Conservation (phyloP, 2,888 invertebrate species). For the Spicauda simplicius region DNA sequence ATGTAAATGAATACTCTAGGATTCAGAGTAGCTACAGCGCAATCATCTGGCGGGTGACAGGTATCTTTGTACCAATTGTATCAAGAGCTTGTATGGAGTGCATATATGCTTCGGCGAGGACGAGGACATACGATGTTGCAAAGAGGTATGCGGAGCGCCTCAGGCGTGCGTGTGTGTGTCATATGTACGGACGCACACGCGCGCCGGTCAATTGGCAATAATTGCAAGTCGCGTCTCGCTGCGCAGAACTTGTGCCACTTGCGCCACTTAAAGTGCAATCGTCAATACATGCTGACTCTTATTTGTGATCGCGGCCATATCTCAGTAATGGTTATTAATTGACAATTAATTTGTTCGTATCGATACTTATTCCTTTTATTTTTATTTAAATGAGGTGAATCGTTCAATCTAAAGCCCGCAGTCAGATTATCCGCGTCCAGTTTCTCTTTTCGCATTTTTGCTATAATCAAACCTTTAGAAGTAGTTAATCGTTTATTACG, state of each 20-base stretch:
- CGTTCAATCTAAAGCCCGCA: neutral
- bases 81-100: too few relatives aligned
- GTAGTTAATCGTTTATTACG: neutral
- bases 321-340: slow-evolving; percentile 1
- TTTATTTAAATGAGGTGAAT: too few relatives aligned
- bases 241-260: slow-evolving; percentile 28
- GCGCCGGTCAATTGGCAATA: slow-evolving; percentile 44
- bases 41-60: too few relatives aligned
- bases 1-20: too few relatives aligned
- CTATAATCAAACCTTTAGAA: too few relatives aligned
- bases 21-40: too few relatives aligned
- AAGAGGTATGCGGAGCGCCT: slow-evolving; percentile 5
- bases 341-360: neutral
- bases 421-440: too few relatives aligned
- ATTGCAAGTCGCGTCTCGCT: slow-evolving; percentile 37
- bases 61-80: too few relatives aligned
- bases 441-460: neutral
- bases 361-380: neutral
- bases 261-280: slow-evolving; percentile 23
- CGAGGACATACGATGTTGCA: slow-evolving; percentile 4
- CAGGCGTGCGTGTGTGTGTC: slow-evolving; percentile 5
- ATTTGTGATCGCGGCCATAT: slow-evolving; percentile 8
- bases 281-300: slow-evolving; percentile 1
- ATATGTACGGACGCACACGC: neutral
- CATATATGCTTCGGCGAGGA: too few relatives aligned